Conservation (phyloP, 1,140 invertebrate species). For the Sesamia nonagrioides region DNA sequence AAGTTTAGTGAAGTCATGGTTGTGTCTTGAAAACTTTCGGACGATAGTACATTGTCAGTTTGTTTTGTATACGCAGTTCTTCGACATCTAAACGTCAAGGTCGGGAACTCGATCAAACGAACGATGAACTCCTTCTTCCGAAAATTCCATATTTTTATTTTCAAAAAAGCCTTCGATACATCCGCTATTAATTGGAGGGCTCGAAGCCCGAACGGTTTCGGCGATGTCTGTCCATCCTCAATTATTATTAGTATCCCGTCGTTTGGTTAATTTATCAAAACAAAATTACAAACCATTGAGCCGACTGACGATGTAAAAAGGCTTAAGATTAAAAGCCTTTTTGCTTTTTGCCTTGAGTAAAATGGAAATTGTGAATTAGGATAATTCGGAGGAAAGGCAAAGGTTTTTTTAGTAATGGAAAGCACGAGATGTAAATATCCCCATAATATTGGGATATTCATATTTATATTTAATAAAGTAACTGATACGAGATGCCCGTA, state of each 20-base stretch:
- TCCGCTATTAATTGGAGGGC: constrained; percentile 59
- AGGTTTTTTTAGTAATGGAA: constrained; percentile 3
- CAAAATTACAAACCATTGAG: constrained; percentile 63
- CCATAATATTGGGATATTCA: too few species aligned
- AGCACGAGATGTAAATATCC: not conserved
- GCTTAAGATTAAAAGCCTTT: too few species aligned
- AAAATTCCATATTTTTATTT: constrained; percentile 57
- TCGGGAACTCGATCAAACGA: constrained; percentile 48
- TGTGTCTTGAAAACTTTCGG: constrained; percentile 18
- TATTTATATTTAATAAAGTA: not conserved
- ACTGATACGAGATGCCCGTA: not conserved
- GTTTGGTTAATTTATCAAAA: constrained; percentile 70
- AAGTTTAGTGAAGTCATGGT: constrained; percentile 9
- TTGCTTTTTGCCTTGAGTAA: constrained; percentile 45
- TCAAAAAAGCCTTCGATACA: constrained; percentile 59
- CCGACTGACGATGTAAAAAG: constrained; percentile 53
- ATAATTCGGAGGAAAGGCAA: constrained; percentile 3
- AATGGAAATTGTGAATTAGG: constrained; percentile 28
- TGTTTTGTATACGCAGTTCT: constrained; percentile 38
- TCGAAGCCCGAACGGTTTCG: constrained; percentile 46
- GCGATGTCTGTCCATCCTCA: constrained; percentile 51
- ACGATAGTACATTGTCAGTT: not conserved
- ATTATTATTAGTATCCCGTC: constrained; percentile 63
- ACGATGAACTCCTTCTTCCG: constrained; percentile 56
- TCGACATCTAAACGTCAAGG: constrained; percentile 49